These are phyloP conservation scores for Halcyon smyrnensis DNA, from an alignment of 2,797 vertebrate species.

Conservation along the genomic window DNA sequence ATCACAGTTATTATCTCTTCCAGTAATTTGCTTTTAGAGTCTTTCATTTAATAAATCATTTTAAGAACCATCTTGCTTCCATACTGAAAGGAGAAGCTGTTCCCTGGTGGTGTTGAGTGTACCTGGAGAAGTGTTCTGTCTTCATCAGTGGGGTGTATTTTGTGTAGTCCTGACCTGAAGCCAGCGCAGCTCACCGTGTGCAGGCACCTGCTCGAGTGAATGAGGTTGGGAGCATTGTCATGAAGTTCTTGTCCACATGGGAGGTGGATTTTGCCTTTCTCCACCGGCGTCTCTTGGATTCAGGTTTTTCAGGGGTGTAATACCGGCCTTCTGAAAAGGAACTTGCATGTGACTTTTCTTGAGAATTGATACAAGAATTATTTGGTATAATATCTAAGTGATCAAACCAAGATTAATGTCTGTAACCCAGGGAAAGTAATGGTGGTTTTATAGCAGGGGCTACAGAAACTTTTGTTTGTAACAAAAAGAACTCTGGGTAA, in stretches of 20 bases:
- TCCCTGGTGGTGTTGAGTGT: neutral
- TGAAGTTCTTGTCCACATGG: rapidly evolving
- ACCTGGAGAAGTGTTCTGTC: neutral
- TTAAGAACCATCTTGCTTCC: neutral
- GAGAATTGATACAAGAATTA: neutral
- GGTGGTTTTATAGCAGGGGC: neutral
- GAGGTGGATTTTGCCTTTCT: neutral
- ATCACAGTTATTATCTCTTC: neutral
- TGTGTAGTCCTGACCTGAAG: neutral
- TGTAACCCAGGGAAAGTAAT: neutral
- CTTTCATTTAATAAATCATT: neutral
- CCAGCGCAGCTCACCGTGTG: rapidly evolving
- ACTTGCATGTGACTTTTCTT: neutral
- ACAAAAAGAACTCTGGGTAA: neutral
- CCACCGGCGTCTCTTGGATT: neutral
- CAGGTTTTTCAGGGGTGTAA: neutral
- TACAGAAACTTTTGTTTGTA: neutral
- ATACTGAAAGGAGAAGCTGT: neutral
- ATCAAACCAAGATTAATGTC: neutral
- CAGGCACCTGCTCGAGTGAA: neutral
- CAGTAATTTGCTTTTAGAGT: neutral
- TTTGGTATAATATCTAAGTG: neutral
- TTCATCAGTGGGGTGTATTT: neutral
- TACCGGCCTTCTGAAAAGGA: neutral
- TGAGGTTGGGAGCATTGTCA: neutral